A percentile compares a stretch with the other conserved stretches of the same genome.
phyloP scores from a whole-genome alignment of 2,888 invertebrate genomes.

The Hedya salicella region DNA sequence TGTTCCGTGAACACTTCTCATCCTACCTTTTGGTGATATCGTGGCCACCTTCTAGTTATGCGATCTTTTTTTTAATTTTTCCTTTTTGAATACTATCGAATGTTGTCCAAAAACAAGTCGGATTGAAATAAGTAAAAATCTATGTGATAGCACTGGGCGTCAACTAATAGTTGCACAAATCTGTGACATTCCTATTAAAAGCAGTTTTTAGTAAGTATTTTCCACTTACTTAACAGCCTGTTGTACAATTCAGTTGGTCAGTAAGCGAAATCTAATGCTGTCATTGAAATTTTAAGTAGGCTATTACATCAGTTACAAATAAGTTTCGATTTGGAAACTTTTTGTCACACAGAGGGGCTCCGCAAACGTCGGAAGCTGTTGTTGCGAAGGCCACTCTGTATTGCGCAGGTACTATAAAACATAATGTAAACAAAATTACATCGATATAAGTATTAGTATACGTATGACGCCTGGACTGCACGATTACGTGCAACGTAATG shows the following conservation, averaged over 20 bases:
- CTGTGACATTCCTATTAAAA: background rate
- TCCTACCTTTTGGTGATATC: no score
- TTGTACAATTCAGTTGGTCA: background rate
- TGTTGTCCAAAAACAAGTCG: no score
- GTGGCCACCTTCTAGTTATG: no score
- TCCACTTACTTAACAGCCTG: background rate
- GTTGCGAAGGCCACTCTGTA: background rate
- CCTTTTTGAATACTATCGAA: no score
- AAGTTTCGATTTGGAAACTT: background rate
- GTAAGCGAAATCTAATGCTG: constrained; percentile 3
- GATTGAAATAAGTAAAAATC: no score
- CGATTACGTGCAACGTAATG: no score
- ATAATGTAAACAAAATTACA: background rate
- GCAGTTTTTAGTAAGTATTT: background rate
- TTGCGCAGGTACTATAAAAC: background rate
- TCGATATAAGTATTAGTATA: no score
- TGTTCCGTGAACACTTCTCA: no score
- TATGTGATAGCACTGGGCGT: no score
- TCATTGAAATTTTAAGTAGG: constrained; percentile 2
- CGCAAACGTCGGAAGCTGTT: background rate
- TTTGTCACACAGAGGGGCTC: background rate
- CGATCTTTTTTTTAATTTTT: no score
- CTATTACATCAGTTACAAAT: background rate
- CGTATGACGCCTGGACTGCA: background rate
- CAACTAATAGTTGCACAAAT: background rate